phyloP scores from a whole-genome alignment of 2,113 vertebrate genomes.

The Lathamus discolor region DNA sequence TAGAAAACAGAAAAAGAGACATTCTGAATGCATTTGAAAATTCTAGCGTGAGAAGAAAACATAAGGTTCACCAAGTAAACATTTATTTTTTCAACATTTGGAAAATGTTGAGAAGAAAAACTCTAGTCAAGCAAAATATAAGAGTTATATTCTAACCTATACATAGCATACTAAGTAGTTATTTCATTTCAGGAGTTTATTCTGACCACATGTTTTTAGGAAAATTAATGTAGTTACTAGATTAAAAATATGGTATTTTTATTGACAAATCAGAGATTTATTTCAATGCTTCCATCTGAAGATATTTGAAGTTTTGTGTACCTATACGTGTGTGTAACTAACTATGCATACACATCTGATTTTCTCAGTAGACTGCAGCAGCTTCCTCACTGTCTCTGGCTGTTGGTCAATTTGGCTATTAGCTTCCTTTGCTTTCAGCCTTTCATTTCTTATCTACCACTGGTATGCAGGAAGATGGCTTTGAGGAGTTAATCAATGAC shows the following conservation, averaged over 20 bases:
- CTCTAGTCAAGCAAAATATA: not conserved
- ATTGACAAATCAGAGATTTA: not conserved
- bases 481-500: constrained; percentile 69
- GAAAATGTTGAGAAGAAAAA: not conserved
- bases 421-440: not conserved
- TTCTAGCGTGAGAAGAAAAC: not conserved
- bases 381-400: not conserved
- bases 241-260: not conserved
- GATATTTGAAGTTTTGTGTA: not conserved
- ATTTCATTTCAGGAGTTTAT: not conserved
- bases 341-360: not conserved
- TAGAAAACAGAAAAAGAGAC: not conserved
- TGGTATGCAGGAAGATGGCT: constrained; percentile 31
- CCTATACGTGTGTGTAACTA: not conserved
- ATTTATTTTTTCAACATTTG: not conserved
- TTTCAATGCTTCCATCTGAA: not conserved
- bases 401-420: not conserved
- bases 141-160: not conserved
- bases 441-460: constrained; percentile 40
- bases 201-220: not conserved
- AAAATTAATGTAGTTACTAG: not conserved
- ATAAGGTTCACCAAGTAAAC: not conserved
- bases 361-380: not conserved
- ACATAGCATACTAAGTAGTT: not conserved
- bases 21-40: not conserved